Percentiles rank a stretch among this genome's conserved stretches.
phyloP scores from a whole-genome alignment of 2,797 vertebrate species.

The Lagodon rhomboides region DNA sequence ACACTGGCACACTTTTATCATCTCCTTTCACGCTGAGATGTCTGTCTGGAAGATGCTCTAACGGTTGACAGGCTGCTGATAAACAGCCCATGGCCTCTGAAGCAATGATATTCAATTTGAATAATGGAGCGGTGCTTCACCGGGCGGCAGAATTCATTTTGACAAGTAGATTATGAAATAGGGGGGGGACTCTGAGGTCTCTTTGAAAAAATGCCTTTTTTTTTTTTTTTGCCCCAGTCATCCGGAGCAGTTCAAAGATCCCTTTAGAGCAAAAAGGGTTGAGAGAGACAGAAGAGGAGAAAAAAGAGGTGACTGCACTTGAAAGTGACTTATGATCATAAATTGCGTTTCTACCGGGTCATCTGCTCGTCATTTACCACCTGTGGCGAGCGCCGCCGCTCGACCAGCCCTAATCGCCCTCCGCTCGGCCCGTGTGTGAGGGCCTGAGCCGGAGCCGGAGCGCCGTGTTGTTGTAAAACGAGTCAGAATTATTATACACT shows the following conservation, averaged over 20 bases:
- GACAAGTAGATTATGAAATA: constrained; percentile 70
- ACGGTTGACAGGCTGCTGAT: constrained; percentile 69
- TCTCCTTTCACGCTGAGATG: constrained; percentile 40
- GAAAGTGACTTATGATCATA: constrained; percentile 53
- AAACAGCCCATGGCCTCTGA: constrained; percentile 69
- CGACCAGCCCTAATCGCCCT: constrained; percentile 39
- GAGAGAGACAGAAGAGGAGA: constrained; percentile 30
- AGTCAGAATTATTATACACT: constrained; percentile 34
- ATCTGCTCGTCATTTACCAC: constrained; percentile 63
- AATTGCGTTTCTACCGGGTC: constrained; percentile 56
- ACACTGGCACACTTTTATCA: constrained; percentile 43
- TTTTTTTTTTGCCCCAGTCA: constrained; percentile 45
- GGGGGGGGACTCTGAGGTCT: constrained; percentile 52
- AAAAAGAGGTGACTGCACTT: constrained; percentile 25
- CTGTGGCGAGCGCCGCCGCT: constrained; percentile 32
- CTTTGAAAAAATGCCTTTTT: constrained; percentile 59
- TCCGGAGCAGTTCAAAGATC: constrained; percentile 55
- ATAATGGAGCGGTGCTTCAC: constrained; percentile 72
- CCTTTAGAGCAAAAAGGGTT: constrained; percentile 35
- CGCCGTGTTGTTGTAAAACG: constrained; percentile 12
- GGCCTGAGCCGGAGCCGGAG: constrained; percentile 3
- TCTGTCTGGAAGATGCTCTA: constrained; percentile 61
- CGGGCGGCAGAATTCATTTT: constrained; percentile 68
- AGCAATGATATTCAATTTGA: constrained; percentile 77
- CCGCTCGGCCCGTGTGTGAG: constrained; percentile 22